These are phyloP conservation scores for Raja brachyura DNA, from an alignment of 2,113 vertebrate genomes.

Conservation along the genomic window DNA sequence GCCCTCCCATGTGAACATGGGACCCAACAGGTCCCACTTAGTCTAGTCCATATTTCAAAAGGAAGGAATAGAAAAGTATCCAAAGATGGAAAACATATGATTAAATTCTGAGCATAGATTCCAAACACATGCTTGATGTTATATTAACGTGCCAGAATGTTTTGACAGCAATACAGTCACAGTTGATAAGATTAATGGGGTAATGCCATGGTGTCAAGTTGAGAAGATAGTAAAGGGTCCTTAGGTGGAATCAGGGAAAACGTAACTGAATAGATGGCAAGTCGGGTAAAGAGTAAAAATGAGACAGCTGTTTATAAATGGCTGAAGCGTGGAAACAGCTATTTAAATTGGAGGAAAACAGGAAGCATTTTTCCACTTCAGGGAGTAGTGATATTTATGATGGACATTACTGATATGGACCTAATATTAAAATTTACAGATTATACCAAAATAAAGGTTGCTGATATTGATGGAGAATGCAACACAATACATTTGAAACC, in stretches of 20 bases:
- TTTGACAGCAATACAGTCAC: not conserved
- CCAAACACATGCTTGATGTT: not conserved
- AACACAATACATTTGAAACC: not conserved
- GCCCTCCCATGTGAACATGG: too few relatives aligned
- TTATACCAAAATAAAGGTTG: not conserved
- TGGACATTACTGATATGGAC: too few relatives aligned
- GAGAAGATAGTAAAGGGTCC: not conserved
- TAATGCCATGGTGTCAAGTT: not conserved
- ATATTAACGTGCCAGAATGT: not conserved
- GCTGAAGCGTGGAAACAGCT: too few relatives aligned
- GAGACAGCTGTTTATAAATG: not conserved
- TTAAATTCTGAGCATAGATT: not conserved
- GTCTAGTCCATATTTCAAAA: too few relatives aligned
- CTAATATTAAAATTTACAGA: not conserved
- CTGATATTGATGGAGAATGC: not conserved
- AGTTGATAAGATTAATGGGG: not conserved
- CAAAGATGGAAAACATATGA: not conserved
- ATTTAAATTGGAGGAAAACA: too few relatives aligned
- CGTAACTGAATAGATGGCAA: not conserved
- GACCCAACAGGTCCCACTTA: too few relatives aligned
- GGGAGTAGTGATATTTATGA: too few relatives aligned
- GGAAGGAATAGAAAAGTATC: not conserved
- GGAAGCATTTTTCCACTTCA: too few relatives aligned
- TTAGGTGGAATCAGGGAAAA: not conserved
- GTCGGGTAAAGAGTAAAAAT: not conserved